Percentiles rank a stretch among this genome's conserved stretches.
phyloP scores from a whole-genome alignment of 2,113 vertebrate genomes.

The Narcine bancroftii region DNA sequence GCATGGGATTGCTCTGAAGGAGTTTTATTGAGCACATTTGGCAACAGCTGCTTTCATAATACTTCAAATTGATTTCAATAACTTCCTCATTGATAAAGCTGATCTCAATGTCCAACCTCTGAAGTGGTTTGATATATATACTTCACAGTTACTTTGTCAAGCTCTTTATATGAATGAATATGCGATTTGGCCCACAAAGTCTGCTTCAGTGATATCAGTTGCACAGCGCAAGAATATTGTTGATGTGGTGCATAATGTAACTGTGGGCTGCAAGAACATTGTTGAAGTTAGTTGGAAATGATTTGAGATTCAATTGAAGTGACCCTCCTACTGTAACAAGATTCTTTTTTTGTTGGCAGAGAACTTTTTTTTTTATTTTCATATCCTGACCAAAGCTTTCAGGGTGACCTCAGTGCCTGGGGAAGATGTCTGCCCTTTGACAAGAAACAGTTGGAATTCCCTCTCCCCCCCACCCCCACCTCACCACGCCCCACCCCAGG shows the following conservation, averaged over 20 bases:
- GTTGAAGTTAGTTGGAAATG: too few species aligned
- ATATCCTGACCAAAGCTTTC: slow-evolving; percentile 40
- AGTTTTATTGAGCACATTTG: background rate
- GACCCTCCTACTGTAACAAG: slow-evolving; percentile 47
- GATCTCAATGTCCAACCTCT: background rate
- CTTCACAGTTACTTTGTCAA: background rate
- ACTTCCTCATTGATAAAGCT: background rate
- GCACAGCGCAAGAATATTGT: slow-evolving; percentile 37
- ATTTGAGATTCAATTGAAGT: too few species aligned
- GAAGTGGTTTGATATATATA: background rate
- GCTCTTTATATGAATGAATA: background rate
- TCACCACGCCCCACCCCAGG: too few species aligned
- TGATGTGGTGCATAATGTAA: slow-evolving; percentile 50
- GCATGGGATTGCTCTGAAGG: background rate
- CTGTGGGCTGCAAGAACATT: slow-evolving; percentile 45
- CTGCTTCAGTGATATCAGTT: background rate
- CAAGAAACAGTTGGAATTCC: background rate
- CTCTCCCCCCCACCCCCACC: too few species aligned
- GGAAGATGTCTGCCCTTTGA: slow-evolving; percentile 40
- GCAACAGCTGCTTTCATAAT: background rate
- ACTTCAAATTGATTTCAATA: background rate
- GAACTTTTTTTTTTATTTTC: slow-evolving; percentile 47
- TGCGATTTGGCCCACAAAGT: background rate
- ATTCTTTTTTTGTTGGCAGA: slow-evolving; percentile 49
- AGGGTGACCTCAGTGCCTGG: slow-evolving; percentile 45